Percentiles rank a stretch among this genome's conserved stretches.
Conservation (phyloP, 2,797 vertebrate genomes). For the Coendou prehensilis region DNA sequence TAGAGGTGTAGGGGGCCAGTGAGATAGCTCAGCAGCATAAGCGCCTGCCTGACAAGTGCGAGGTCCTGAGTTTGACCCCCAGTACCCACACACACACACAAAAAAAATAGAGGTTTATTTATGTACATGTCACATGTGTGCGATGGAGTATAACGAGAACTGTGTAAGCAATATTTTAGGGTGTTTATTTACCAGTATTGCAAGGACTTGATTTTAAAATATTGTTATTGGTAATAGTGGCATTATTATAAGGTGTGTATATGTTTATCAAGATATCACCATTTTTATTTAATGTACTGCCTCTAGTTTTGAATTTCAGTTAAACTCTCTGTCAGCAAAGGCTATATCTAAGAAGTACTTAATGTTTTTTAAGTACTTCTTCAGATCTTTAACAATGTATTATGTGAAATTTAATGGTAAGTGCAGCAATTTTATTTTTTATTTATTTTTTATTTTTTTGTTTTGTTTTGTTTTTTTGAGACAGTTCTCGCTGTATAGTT, state of each 20-base stretch:
- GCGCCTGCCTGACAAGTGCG: too few species aligned
- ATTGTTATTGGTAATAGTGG: neutral
- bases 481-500: too few species aligned
- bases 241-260: neutral
- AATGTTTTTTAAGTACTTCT: neutral
- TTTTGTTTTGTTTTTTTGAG: too few species aligned
- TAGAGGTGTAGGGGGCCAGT: neutral
- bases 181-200: neutral
- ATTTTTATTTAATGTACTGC: conserved; percentile 5
- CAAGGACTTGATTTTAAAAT: conserved; percentile 45
- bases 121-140: neutral
- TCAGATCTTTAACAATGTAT: neutral
- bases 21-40: too few species aligned
- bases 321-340: conserved; percentile 11
- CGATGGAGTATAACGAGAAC: neutral
- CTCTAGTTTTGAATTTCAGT: neutral
- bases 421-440: neutral
- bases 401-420: conserved; percentile 1
- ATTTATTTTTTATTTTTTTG: too few species aligned
- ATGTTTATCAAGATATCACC: neutral
- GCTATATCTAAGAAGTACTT: neutral
- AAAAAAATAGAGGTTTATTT: neutral
- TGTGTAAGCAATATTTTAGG: conserved; percentile 27
- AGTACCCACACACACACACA: too few species aligned
- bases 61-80: too few species aligned